Evolutionary conservation across 2,113 vertebrate genomes (phyloP), one percentile per base, ranked within the genome.

Genomic region (Trematocara stigmaticum): DNA sequence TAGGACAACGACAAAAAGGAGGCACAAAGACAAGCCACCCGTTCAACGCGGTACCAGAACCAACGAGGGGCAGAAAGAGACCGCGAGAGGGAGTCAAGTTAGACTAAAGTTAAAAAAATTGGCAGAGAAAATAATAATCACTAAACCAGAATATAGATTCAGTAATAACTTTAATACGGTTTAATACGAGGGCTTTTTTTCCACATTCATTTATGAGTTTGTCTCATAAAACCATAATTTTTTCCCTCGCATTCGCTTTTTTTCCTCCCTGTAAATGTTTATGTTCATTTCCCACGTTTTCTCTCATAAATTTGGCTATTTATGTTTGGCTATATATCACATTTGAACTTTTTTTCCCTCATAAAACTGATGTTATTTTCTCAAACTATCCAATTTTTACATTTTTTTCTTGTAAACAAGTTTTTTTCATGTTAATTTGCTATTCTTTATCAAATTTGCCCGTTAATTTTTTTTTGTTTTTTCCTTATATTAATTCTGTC

Each of bases 11-110:
- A 86, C 18, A 31, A 49, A 23, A 79, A 23, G 47, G 35, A 93
- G 85, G 86, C 89, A 87, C 66, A 64, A 76, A 86, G 71, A 92
- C 47, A 80, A 93, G 64, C 59, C 2, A 53, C 20, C 9, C 0
- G 1, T 53, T n/a, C 29, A 13, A n/a, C 10, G 42, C 4, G 1
- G 1, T 7, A 34, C 3, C 11, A 49, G 6, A 23, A 47, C 66
- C 69, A 47, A 49, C 4, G 15, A 18, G 45, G 9, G 69, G 9
- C 20, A 76, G 69, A 49, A 23, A 49, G 69, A 29, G 20, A 16
- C 13, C 12, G 40, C 4, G 8, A n/a, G 40, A 15, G 38, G 38
- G 38, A 8, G n/a, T 69, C 18, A 23, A 7, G n/a, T 20, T 40
- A 42, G 10, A 64, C 34, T 38, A 11, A 38, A 40, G 61, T 23